phyloP scores from a whole-genome alignment of 1,140 invertebrate species.

The Cyphomyrmex costatus region DNA sequence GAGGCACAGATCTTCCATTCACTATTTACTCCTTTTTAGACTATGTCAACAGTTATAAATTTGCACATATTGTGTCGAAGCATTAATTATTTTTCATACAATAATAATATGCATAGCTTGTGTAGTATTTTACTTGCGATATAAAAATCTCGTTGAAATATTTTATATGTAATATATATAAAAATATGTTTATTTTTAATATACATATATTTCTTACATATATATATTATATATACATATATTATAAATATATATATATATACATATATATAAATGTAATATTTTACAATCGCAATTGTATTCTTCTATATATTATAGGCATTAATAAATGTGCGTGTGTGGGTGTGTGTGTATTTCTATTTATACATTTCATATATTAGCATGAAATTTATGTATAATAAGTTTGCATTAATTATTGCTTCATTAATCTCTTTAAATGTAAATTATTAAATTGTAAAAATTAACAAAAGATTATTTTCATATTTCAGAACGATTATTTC shows the following conservation, averaged over 20 bases:
- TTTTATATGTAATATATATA: not conserved
- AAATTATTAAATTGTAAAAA: conserved; percentile 40
- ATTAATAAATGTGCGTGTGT: conserved; percentile 17
- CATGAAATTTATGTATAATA: not conserved
- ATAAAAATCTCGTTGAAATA: not conserved
- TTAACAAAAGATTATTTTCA: conserved; percentile 70
- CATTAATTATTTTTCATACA: conserved; percentile 25
- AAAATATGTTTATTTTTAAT: no score
- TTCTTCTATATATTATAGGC: conserved; percentile 11
- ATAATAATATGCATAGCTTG: conserved; percentile 5
- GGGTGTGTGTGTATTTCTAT: not conserved
- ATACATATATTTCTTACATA: no score
- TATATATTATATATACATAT: no score
- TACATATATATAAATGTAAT: no score
- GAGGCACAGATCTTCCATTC: conserved; percentile 29
- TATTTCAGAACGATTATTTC: conserved; percentile 76
- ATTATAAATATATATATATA: no score
- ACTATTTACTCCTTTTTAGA: conserved; percentile 15
- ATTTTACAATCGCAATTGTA: conserved; percentile 13
- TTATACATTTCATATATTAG: conserved; percentile 17
- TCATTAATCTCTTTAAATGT: conserved; percentile 34
- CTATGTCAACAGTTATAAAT: conserved; percentile 4
- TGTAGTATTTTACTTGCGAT: not conserved
- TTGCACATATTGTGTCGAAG: not conserved
- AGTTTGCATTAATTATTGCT: conserved; percentile 36